Base-by-base conservation (phyloP, 2,888 invertebrate genomes). In the Caradrina kadenii region DNA sequence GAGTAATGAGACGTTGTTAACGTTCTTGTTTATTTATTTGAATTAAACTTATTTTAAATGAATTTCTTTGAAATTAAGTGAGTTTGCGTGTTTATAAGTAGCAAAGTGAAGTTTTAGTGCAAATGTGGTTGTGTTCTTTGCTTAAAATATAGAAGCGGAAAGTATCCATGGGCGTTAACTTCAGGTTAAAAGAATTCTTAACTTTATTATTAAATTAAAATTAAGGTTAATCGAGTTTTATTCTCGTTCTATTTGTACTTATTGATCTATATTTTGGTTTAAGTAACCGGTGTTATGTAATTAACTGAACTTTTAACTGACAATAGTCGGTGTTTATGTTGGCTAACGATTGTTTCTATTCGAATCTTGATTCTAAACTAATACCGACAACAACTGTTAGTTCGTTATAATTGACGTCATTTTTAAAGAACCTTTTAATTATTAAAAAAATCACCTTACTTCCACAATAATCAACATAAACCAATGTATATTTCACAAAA, bases 131-230 rank as follows among this genome's bases (percentile, higher is more conserved):
- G 80, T 86, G 76, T 81, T 88, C 82, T 80, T 79, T 80, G 66
- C 77, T 75, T 69, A 84, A 86, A 87, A 87, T 85, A 80, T 77
- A 82, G 87, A 88, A 90, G 81, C 81, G 85, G 88, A 86, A 84
- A 86, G 89, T 90, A 90, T 94, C 90, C 90, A 95, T 95, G 95
- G 95, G 95, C 95, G 95, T 94, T 93, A 91, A 93, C 95, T 93
- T 91, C 93, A 93, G 93, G 93, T 93, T 92, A 93, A 87, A 87
- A 89, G 87, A 82, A 76, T 89, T 90, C 87, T 90, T 90, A 87
- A 87, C 84, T 90, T 76, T 93, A 89, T 92, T 94, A 94, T 94
- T 94, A 87, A 93, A 94, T 94, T 93, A 93, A 90, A 91, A 91
- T 86, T 87, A 85, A 77, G 87, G 89, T 83, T 92, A 90, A 89